Evolutionary conservation across 2,888 invertebrate genomes (phyloP), one percentile per base, ranked within the genome.

Genomic region (Eledone cirrhosa): DNA sequence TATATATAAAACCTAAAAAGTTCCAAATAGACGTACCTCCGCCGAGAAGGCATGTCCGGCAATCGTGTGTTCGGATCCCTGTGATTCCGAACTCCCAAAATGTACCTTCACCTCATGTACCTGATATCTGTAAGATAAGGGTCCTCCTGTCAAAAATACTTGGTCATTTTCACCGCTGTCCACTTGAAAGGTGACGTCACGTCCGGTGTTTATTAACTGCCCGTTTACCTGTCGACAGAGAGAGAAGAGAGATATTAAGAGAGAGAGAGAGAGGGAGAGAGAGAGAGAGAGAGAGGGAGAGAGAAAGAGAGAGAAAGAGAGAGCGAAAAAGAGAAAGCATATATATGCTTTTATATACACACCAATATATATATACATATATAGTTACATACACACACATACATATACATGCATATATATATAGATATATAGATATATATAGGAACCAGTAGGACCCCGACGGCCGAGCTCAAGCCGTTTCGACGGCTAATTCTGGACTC

Each of bases 31-130:
- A 90, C 93, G 93, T 92, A 99, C 98, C 95, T 99, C 99, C 78
- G 98, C 98, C 14, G 99, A 98, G 92, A 99, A 99, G 79, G 96
- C 94, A 89, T 97, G 95, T 84, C 97, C 97, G 89, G 97, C 97
- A 88, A 99, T 96, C 80, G 96, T 96, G 91, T 99, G 99, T 90
- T 99, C 99, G 22, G 98, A 98, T 33, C 99, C 99, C 86, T 94
- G 94, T 89, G 95, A 95, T 92, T 98, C 97, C 88, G 94, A 94
- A 84, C 95, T 84, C 31, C 89, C 90, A 78, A 90, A 88, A 80
- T 90, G 90, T 59, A 90, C 94, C 91, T 97, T 96, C 85, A 98
- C 95, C 92, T 97, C 97, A 89, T 96, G 95, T 90, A 98, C 96
- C 91, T 96, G 95, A 92, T 98, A 98, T 89, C 95, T 95, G 92